These are phyloP conservation scores for Pipistrellus nathusii DNA, from an alignment of 2,797 vertebrate species.

Conservation along the genomic window DNA sequence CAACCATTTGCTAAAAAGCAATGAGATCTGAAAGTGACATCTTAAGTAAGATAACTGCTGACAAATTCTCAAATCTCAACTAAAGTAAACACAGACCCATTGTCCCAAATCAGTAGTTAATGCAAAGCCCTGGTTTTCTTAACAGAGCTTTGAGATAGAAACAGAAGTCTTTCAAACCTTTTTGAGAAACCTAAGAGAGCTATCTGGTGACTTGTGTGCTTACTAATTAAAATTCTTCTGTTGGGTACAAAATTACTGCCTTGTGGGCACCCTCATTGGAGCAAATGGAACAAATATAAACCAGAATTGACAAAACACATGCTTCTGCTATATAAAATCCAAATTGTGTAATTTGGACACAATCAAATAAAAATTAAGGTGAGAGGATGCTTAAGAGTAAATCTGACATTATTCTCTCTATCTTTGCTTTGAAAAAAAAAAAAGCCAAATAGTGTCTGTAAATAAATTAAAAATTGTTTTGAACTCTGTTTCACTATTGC, in stretches of 20 bases:
- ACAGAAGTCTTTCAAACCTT: too few species aligned
- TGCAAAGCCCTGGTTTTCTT: too few species aligned
- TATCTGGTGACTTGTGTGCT: conserved; percentile 88
- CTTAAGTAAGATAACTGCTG: too few species aligned
- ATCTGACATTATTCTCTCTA: conserved; percentile 15
- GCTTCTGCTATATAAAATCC: conserved; percentile 23
- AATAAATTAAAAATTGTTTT: not conserved
- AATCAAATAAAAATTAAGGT: conserved; percentile 18
- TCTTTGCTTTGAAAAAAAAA: conserved; percentile 28
- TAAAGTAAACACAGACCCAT: too few species aligned
- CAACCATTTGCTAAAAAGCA: too few species aligned
- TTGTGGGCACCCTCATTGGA: not conserved
- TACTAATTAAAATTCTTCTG: conserved; percentile 85
- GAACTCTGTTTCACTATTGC: not conserved
- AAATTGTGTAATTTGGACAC: conserved; percentile 22
- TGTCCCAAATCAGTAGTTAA: too few species aligned
- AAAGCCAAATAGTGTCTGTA: not conserved
- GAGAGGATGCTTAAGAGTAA: not conserved
- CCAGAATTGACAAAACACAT: conserved; percentile 55
- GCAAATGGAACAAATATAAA: conserved; percentile 64
- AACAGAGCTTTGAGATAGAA: too few species aligned
- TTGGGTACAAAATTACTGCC: conserved; percentile 69
- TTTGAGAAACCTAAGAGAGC: conserved; percentile 85
- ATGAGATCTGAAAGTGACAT: too few species aligned
- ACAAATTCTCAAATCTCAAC: too few species aligned